Conservation (phyloP, 2,113 vertebrate species). For the Hippocampus mohnikei region DNA sequence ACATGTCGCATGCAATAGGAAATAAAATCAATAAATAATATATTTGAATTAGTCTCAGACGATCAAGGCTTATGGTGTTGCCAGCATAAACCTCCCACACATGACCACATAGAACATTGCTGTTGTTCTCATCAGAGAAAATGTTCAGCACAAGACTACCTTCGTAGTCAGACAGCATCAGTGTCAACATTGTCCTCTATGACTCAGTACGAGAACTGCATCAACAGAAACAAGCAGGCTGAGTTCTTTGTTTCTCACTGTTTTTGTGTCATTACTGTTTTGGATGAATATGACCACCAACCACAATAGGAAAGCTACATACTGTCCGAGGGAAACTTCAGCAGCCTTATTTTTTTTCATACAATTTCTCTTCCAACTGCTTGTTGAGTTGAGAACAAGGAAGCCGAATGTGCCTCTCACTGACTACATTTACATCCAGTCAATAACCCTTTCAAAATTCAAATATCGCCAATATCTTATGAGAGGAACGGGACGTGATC, state of each 20-base stretch:
- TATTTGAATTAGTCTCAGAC: not conserved
- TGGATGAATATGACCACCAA: not conserved
- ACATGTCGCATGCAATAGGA: conserved; percentile 22
- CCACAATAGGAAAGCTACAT: not conserved
- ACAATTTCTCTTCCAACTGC: too few relatives aligned
- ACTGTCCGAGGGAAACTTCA: not conserved
- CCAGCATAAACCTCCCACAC: conserved; percentile 1
- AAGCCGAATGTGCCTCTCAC: too few relatives aligned
- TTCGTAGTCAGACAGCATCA: not conserved
- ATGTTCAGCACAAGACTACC: not conserved
- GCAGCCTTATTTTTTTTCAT: not conserved
- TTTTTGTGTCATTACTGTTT: not conserved
- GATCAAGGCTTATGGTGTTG: conserved; percentile 2
- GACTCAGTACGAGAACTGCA: not conserved
- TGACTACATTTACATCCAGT: too few relatives aligned
- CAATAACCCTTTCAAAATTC: too few relatives aligned
- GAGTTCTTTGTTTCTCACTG: not conserved
- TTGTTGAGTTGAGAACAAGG: too few relatives aligned
- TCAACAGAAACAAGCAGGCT: not conserved
- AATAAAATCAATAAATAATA: conserved; percentile 10
- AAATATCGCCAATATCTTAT: too few relatives aligned
- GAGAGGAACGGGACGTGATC: too few relatives aligned
- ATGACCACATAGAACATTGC: not conserved
- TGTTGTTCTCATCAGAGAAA: not conserved
- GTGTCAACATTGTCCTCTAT: not conserved